These are phyloP conservation scores for Zoanthus gigantus DNA, from an alignment of 92 coral and sea anemone genomes.

Conservation along the genomic window DNA sequence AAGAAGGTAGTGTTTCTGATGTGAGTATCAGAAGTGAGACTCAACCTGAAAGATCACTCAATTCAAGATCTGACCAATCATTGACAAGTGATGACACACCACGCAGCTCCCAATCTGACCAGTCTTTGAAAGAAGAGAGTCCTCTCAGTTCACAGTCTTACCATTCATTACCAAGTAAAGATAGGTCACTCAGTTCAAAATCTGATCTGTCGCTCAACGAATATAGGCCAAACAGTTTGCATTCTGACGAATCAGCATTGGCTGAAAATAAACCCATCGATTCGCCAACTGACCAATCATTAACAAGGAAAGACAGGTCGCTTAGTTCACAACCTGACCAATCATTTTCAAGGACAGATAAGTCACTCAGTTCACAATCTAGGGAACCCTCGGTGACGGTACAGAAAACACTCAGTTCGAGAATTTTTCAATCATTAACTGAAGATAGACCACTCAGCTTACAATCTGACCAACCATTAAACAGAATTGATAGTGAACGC, in stretches of 20 bases:
- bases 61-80: background rate
- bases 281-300: background rate
- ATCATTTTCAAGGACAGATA: background rate
- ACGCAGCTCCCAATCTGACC: too few relatives aligned
- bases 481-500: background rate
- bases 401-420: too few relatives aligned
- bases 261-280: too few relatives aligned
- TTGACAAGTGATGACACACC: background rate
- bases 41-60: background rate
- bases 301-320: background rate
- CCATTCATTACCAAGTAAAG: too few relatives aligned
- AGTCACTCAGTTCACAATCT: too few relatives aligned
- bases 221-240: too few relatives aligned
- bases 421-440: background rate
- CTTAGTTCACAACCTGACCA: background rate
- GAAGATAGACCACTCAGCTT: background rate
- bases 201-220: too few relatives aligned
- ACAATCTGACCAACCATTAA: background rate
- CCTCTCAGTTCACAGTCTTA: background rate
- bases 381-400: too few relatives aligned
- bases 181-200: too few relatives aligned
- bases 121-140: background rate
- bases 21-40: constrained; percentile 53
- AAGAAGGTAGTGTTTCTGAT: constrained; percentile 31
- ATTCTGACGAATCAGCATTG: background rate